Evolutionary conservation across 2,797 vertebrate genomes (phyloP).

Genomic region (Molossus molossus): DNA sequence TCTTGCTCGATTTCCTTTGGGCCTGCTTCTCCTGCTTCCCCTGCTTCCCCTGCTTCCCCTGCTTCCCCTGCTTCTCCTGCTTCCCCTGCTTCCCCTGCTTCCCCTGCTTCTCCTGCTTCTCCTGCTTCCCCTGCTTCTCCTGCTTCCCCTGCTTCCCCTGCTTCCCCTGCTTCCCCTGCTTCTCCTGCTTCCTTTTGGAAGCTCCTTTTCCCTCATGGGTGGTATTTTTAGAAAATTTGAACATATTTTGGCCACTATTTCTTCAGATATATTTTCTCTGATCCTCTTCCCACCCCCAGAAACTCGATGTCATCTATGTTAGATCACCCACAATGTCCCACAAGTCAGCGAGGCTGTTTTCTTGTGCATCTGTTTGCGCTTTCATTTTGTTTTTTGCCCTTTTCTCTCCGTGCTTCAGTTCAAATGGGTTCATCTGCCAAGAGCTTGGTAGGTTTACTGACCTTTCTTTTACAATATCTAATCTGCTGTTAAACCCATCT

Average conservation of each 20-base stretch:
- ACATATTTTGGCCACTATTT: not conserved
- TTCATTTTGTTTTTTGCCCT: not conserved
- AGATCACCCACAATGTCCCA: not conserved
- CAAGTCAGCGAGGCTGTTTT: not conserved
- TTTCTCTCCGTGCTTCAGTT: not conserved
- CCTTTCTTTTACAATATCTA: not conserved
- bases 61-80: no score
- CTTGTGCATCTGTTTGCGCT: not conserved
- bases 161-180: no score
- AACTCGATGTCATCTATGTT: not conserved
- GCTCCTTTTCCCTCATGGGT: not conserved
- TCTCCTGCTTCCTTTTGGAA: not conserved
- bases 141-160: no score
- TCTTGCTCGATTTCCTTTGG: not conserved
- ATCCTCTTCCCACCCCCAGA: not conserved
- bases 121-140: no score
- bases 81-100: no score
- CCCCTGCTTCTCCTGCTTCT: no score
- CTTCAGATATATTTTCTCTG: not conserved
- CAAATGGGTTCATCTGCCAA: not conserved
- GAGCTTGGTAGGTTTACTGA: not conserved
- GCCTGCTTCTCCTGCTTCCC: not conserved
- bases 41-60: not conserved
- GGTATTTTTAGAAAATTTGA: not conserved
- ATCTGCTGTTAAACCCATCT: not conserved